Base-by-base conservation (phyloP, 2,797 vertebrate genomes). In the Amazona finschi region DNA sequence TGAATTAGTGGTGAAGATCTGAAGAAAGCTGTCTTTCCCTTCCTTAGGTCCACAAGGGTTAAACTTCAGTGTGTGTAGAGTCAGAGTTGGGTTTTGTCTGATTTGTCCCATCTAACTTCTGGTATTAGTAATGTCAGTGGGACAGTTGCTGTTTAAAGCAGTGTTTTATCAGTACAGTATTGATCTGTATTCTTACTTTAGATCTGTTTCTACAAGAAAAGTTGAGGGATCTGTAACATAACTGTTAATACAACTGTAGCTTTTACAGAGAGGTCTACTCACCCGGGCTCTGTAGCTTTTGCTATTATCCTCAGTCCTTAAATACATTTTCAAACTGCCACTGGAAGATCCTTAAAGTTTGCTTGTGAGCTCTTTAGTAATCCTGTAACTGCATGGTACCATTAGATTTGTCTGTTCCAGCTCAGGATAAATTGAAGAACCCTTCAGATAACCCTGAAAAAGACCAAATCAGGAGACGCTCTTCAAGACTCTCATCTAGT, bases 391-490 rank as follows among this genome's bases (percentile, higher is more conserved):
- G 27, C 22, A 3, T 25, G 36, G 5, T 77, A 13, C 81, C 14
- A 3, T 66, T 50, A 24, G 47, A 67, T 64, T 31, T 90, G 15
- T 96, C 87, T 74, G 25, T 97, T 97, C 60, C 94, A 98, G 98
- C 97, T 95, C 97, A 97, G 90, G 98, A 98, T 74, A 98, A 97
- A 81, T 73, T 96, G 77, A 98, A 97, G 96, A 97, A 52, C 72
- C 95, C 93, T 87, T 94, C 93, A 58, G 97, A 95, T 91, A 96
- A 90, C 66, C 87, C 85, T 88, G 98, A 98, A 87, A 97, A 95
- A 96, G 97, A 98, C 44, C 96, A 95, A 47, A 96, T 96, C 49
- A 97, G 96, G 66, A 97, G 97, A 58, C 96, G 97, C 60, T 97
- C 98, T 33, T 97, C 97, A 44, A 97, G 97, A 38, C 97, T 98